phyloP scores from a whole-genome alignment of 2,113 vertebrate species.

The Halcyon senegalensis region DNA sequence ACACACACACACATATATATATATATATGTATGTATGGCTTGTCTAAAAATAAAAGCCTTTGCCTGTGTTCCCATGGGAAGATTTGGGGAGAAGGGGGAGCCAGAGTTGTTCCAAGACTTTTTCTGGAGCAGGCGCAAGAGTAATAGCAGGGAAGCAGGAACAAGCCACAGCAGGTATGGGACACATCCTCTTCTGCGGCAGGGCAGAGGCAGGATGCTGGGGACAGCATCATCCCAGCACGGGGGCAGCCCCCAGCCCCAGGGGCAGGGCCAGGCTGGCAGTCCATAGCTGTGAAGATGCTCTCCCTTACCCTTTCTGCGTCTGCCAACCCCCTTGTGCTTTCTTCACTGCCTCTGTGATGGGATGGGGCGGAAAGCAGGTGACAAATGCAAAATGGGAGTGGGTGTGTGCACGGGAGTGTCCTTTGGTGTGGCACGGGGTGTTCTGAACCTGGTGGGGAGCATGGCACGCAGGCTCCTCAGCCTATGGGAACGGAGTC shows the following conservation, averaged over 20 bases:
- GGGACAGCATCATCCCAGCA: not conserved
- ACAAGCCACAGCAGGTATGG: not conserved
- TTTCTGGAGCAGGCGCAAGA: not conserved
- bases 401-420: not conserved
- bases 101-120: slow-evolving; percentile 21
- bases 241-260: not conserved
- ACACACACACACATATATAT: slow-evolving; percentile 25
- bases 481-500: not conserved
- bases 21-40: slow-evolving; percentile 46
- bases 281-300: rapidly evolving
- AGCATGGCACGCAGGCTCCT: not conserved
- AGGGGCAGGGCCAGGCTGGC: rapidly evolving
- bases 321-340: not conserved
- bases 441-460: not conserved
- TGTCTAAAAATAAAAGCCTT: slow-evolving; percentile 67
- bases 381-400: not conserved
- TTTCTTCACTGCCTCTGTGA: not conserved
- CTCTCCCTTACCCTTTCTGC: not conserved
- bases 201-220: too few relatives aligned
- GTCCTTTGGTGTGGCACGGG: not conserved
- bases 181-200: not conserved
- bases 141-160: not conserved
- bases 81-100: slow-evolving; percentile 40
- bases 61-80: slow-evolving; percentile 66
- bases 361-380: rapidly evolving